Evolutionary conservation across 2,797 vertebrate species (phyloP), one percentile per base, ranked within the genome.

Genomic region (Gymnothorax reevesii): DNA sequence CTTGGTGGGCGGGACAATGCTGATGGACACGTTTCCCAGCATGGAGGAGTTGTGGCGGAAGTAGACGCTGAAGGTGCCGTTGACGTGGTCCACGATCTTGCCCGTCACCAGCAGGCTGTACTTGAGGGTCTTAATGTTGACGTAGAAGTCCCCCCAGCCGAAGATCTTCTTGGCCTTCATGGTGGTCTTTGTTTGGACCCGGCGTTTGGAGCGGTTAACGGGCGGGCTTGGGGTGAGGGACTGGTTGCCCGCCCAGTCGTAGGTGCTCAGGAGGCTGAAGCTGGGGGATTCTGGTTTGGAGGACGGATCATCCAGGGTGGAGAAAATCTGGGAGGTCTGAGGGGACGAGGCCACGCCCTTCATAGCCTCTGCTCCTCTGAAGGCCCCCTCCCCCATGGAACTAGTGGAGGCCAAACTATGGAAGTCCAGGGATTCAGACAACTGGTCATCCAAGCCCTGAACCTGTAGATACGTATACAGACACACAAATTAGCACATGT

Each of bases 1-100:
- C 90, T 98, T 98, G 88, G 97, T 97, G 0, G 98, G 98, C 0
- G 98, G 98, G 66, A 99, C 98, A 0, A 99, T 98, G 91, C 98
- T 99, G 89, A 99, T 97, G 0, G 97, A 98, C 89, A 99, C 97
- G 87, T 99, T 99, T 75, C 98, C 98, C 90, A 98, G 89, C 66
- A 97, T 97, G 85, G 98, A 98, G 1, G 98, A 99, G 90, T 99
- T 99, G 94, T 99, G 98, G 2, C 98, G 96, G 93, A 99, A 99
- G 88, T 98, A 99, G 83, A 99, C 98, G 5, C 98, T 98, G 94
- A 99, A 99, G 0, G 98, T 98, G 0, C 98, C 98, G 2, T 99
- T 99, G 92, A 98, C 97, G 87, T 99, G 98, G 92, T 99, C 98
- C 3, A 99, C 98, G 0, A 99, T 99, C 89, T 99, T 99, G 2